phyloP scores from a whole-genome alignment of 2,797 vertebrate genomes.

The Corythornis leucogaster region DNA sequence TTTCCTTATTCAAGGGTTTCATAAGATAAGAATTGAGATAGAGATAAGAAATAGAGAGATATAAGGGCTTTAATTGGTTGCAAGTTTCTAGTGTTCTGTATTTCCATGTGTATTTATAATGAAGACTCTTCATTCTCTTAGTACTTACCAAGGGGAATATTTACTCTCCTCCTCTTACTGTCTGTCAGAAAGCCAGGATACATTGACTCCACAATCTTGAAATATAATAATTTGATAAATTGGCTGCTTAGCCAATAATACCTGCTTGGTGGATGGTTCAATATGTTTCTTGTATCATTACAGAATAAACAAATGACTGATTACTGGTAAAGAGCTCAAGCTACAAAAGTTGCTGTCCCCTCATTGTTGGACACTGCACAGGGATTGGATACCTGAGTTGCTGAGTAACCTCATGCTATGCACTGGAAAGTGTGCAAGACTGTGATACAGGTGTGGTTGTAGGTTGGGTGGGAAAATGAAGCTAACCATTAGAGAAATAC shows the following conservation, averaged over 20 bases:
- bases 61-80: slow-evolving; percentile 39
- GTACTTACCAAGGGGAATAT: background rate
- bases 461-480: background rate
- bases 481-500: background rate
- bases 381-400: background rate
- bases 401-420: background rate
- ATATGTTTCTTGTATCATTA: background rate
- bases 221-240: background rate
- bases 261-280: background rate
- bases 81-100: background rate
- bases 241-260: background rate
- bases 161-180: background rate
- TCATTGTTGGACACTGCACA: background rate
- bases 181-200: background rate
- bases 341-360: rapidly evolving
- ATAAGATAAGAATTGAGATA: slow-evolving; percentile 30
- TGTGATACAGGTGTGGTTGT: background rate
- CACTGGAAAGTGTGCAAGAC: background rate
- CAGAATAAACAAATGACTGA: background rate
- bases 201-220: background rate
- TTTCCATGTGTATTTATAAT: background rate
- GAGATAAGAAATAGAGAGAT: slow-evolving; percentile 31
- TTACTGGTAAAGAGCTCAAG: background rate
- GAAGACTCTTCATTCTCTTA: background rate
- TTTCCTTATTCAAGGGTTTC: slow-evolving; percentile 36